A percentile compares a stretch with the other conserved stretches of the same genome.
phyloP scores from a whole-genome alignment of 2,888 invertebrate species.

The Meteorus cinctellus region DNA sequence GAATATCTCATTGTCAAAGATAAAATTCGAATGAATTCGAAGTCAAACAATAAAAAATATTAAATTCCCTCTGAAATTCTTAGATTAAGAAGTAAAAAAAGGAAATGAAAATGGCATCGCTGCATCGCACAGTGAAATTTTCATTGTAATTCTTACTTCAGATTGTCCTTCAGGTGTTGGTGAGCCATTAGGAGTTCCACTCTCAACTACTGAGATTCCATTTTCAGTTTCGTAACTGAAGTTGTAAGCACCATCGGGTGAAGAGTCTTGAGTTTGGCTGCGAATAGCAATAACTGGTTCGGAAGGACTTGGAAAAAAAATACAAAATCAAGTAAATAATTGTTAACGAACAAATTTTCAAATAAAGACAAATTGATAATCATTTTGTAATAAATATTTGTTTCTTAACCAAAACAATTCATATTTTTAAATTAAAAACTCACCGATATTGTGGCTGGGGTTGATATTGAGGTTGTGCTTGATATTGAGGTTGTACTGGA shows the following conservation, averaged over 20 bases:
- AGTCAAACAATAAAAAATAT: no score
- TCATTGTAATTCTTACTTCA: conserved; percentile 54
- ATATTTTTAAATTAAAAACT: not conserved
- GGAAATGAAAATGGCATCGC: no score
- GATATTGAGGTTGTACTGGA: conserved; percentile 44
- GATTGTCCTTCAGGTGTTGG: conserved; percentile 59
- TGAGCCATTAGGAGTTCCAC: conserved; percentile 61
- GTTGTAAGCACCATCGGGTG: conserved; percentile 66
- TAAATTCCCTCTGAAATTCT: no score
- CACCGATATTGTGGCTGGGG: conserved; percentile 59
- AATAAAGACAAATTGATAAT: not conserved
- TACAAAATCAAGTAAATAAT: conserved; percentile 9
- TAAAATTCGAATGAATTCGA: no score
- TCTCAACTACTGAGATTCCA: conserved; percentile 68
- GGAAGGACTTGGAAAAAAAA: conserved; percentile 48
- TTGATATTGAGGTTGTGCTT: conserved; percentile 55
- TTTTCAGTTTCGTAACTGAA: conserved; percentile 71
- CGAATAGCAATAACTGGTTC: conserved; percentile 64
- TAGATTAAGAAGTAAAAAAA: no score
- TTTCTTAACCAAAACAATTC: not conserved
- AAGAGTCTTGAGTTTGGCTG: conserved; percentile 62
- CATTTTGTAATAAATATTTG: not conserved
- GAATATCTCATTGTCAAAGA: no score
- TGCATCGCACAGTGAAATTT: no score
- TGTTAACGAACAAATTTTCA: not conserved